Evolutionary conservation across 1,140 invertebrate species (phyloP).

Genomic region (Ips typographus): DNA sequence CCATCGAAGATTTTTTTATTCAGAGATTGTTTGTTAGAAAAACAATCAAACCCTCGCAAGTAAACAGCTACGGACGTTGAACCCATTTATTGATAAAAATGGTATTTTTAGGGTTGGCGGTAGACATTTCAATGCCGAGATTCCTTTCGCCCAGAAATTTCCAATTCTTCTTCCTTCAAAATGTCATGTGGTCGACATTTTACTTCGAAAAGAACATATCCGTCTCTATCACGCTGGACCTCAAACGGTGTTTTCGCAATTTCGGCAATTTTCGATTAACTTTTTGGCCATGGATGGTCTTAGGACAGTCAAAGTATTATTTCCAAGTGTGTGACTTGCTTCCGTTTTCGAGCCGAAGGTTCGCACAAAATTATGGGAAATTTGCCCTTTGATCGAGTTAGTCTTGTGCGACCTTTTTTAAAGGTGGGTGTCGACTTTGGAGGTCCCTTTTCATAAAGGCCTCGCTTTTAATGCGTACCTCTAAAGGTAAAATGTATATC

Average conservation of each 20-base stretch:
- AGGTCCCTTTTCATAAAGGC: slow-evolving; percentile 23
- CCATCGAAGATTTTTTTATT: slow-evolving; percentile 42
- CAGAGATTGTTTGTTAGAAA: background rate
- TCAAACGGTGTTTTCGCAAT: slow-evolving; percentile 6
- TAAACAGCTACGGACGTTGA: background rate
- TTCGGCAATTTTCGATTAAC: slow-evolving; percentile 12
- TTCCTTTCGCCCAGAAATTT: background rate
- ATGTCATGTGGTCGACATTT: slow-evolving; percentile 2
- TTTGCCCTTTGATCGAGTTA: background rate
- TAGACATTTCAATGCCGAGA: background rate
- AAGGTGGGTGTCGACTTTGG: slow-evolving; percentile 23
- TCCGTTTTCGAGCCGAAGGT: background rate
- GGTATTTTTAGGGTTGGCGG: background rate
- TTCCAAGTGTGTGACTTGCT: background rate
- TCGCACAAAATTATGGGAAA: background rate
- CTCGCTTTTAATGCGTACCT: background rate
- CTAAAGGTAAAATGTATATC: slow-evolving; percentile 46
- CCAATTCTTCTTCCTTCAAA: slow-evolving; percentile 15
- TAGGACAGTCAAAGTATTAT: slow-evolving; percentile 10
- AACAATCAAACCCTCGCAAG: background rate
- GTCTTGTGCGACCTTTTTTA: background rate
- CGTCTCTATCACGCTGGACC: slow-evolving; percentile 10
- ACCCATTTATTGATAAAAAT: background rate
- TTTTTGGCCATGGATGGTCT: slow-evolving; percentile 23
- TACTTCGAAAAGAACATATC: slow-evolving; percentile 19